A percentile compares a stretch with the other conserved stretches of the same genome.
These are phyloP conservation scores for Zaprionus camerounensis DNA, from an alignment of 1,140 invertebrate genomes.

Conservation along the genomic window DNA sequence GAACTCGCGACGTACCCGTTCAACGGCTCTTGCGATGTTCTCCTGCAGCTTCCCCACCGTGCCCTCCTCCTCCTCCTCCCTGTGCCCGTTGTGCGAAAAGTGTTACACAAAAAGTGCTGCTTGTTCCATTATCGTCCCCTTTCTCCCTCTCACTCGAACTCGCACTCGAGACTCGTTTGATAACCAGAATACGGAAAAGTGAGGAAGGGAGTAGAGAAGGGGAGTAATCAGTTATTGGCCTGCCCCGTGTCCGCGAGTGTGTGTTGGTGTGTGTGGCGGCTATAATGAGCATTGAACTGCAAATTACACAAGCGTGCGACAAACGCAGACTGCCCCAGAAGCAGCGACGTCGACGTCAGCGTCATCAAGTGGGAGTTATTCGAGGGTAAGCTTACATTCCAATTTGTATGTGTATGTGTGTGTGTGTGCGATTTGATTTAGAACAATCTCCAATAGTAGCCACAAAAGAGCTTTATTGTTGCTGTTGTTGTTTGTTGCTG, in stretches of 20 bases:
- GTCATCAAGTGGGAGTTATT: background rate
- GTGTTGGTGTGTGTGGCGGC: constrained; percentile 3
- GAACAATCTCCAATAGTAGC: background rate
- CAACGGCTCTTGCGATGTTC: constrained; percentile 41
- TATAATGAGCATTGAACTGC: constrained; percentile 77
- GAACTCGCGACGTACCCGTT: constrained; percentile 56
- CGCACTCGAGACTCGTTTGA: constrained; percentile 33
- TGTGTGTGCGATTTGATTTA: constrained; percentile 9
- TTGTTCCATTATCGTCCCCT: constrained; percentile 49
- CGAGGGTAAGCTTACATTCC: constrained; percentile 3
- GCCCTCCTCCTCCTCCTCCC: too few relatives aligned
- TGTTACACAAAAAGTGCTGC: constrained; percentile 28
- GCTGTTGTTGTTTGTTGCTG: background rate
- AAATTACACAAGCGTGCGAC: constrained; percentile 59
- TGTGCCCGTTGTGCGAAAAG: constrained; percentile 11
- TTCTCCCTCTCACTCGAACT: background rate
- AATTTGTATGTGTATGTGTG: background rate
- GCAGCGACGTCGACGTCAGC: constrained; percentile 12
- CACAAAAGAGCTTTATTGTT: background rate
- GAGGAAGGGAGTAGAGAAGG: background rate
- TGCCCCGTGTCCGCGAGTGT: constrained; percentile 6
- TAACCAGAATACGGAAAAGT: constrained; percentile 37
- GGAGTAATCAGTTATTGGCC: constrained; percentile 65
- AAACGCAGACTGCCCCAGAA: constrained; percentile 38
- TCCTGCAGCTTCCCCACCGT: constrained; percentile 5